Conservation (phyloP, 2,888 invertebrate genomes). For the Gnatocerus cornutus region DNA sequence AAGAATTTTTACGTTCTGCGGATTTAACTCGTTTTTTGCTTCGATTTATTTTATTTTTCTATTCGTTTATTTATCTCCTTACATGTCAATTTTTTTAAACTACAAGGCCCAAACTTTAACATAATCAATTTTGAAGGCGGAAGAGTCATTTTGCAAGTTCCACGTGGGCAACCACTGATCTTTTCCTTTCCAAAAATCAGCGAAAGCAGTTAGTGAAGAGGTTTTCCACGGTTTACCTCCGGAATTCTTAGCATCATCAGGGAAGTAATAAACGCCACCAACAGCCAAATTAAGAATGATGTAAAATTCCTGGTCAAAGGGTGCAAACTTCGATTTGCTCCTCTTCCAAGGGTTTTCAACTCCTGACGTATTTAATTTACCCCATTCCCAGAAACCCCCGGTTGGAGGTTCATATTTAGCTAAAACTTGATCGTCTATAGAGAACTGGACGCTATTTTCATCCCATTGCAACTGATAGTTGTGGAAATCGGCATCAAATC, state of each 20-base stretch:
- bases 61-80: no score
- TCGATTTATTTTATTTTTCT: no score
- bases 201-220: slow-evolving; percentile 66
- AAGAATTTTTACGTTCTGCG: no score
- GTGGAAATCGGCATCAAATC: slow-evolving; percentile 76
- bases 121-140: slow-evolving; percentile 80
- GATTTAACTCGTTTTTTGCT: no score
- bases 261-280: slow-evolving; percentile 79
- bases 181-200: slow-evolving; percentile 78
- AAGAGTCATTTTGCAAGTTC: slow-evolving; percentile 72
- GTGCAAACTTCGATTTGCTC: slow-evolving; percentile 75
- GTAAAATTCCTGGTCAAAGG: slow-evolving; percentile 80
- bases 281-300: slow-evolving; percentile 79
- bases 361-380: slow-evolving; percentile 73
- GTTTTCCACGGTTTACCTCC: slow-evolving; percentile 76
- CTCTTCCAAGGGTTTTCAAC: slow-evolving; percentile 75
- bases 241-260: slow-evolving; percentile 75
- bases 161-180: slow-evolving; percentile 76
- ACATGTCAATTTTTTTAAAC: no score
- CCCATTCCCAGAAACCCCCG: slow-evolving; percentile 79
- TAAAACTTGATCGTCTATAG: slow-evolving; percentile 73
- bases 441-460: slow-evolving; percentile 71
- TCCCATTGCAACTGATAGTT: slow-evolving; percentile 80
- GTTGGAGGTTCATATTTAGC: slow-evolving; percentile 72
- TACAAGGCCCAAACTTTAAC: slow-evolving; percentile 75